Evolutionary conservation across 1,140 invertebrate genomes (phyloP).

Genomic region (Brachionus manjavacas): DNA sequence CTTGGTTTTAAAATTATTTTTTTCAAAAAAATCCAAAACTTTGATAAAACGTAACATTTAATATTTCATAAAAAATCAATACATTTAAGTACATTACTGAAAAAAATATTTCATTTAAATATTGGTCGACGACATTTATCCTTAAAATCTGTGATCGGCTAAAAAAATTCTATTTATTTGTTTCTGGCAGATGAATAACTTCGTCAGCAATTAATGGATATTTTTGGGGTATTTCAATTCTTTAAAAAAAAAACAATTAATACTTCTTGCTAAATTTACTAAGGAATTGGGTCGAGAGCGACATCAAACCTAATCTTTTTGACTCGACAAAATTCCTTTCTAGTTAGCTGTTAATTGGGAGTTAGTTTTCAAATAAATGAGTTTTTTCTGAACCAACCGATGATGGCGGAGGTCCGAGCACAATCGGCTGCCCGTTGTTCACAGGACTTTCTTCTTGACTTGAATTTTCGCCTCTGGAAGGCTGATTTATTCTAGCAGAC

Average conservation of each 20-base stretch:
- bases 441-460: neutral
- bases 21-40: neutral
- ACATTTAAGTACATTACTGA: neutral
- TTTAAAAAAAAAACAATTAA: neutral
- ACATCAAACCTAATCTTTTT: neutral
- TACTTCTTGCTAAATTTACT: neutral
- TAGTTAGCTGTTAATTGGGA: neutral
- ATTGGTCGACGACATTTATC: neutral
- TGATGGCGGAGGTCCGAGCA: conserved; percentile 15
- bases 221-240: neutral
- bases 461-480: neutral
- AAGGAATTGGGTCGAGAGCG: neutral
- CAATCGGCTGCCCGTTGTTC: neutral
- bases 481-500: conserved; percentile 9
- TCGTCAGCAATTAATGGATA: neutral
- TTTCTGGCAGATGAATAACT: neutral
- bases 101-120: neutral
- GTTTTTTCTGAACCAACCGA: conserved; percentile 36
- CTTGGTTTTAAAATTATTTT: neutral
- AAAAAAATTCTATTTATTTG: neutral
- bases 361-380: conserved; percentile 27
- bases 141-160: neutral
- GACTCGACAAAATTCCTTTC: neutral
- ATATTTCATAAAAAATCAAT: neutral
- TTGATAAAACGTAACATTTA: neutral